Base-by-base conservation (phyloP, 1,140 invertebrate genomes). In the Drosophila paulistorum region DNA sequence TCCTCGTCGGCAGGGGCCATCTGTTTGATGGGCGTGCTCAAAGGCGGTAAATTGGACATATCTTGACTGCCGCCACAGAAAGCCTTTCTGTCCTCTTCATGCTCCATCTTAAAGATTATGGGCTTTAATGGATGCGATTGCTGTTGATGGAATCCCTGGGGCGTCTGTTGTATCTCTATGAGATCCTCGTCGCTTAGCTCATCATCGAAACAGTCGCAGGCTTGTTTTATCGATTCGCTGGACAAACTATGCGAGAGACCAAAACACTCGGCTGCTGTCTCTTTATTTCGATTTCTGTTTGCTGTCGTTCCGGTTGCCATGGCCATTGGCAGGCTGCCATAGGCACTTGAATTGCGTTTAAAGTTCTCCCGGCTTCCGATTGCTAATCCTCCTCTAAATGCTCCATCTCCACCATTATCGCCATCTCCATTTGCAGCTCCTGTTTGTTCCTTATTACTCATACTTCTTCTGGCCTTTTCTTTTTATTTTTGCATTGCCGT, bases 221-320 rank as follows among this genome's bases (percentile, higher is more conserved):
- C 78, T 42, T 89, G 79, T 14, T 82, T 78, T 13, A 91, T 78
- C 30, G 90, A 89, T 67, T 91, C 90, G 60, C 77, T 91, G 33
- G 90, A 91, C 10, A 90, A 71, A 66, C 84, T 89, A 57, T 90
- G 79, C 23, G 90, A 91, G 41, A 91, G 68, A n/a, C 84, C 84
- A 84, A 71, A 89, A 54, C 82, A 63, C 42, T 86, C 82, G 2
- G 76, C 61, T 61, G 76, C 61, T 61, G 45, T 41, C 55, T 23
- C 39, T 71, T 59, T 51, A 51, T 51, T 51, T 51, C 45, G 45
- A 10, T 51, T 41, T 63, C n/a, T 35, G 17, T 23, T 23, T 64
- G 61, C n/a, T 62, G 68, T 37, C 2, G 7, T 13, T 58, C 54
- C 14, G 58, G 55, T 41, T 59, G 20, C 14, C 64, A 81, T 73